Evolutionary conservation across 2,113 vertebrate species (phyloP).

Genomic region (Engystomops pustulosus): DNA sequence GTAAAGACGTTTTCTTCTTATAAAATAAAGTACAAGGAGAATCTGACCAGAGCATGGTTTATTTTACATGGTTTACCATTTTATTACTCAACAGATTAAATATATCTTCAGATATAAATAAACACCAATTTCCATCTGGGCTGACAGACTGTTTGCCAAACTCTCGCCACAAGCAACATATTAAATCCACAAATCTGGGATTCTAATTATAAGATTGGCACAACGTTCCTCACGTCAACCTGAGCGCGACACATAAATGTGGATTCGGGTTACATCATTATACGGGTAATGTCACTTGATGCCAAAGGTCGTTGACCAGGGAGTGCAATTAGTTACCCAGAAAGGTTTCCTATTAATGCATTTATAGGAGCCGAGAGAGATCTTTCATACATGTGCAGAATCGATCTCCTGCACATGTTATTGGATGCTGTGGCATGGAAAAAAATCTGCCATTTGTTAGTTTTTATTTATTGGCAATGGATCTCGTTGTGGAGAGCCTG

Average conservation of each 20-base stretch:
- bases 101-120: conserved; percentile 57
- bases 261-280: conserved; percentile 53
- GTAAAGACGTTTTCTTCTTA: background rate
- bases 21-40: background rate
- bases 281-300: conserved; percentile 26
- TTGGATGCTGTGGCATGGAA: conserved; percentile 42
- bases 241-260: conserved; percentile 34
- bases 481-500: conserved; percentile 22
- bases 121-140: conserved; percentile 55
- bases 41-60: conserved; percentile 17
- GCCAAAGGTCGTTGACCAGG: conserved; percentile 43
- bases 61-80: conserved; percentile 46
- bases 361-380: conserved; percentile 21
- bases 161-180: conserved; percentile 47
- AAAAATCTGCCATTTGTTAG: conserved; percentile 51
- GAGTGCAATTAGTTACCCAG: conserved; percentile 3
- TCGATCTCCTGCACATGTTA: conserved; percentile 35
- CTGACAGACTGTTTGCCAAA: conserved; percentile 51
- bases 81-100: conserved; percentile 53
- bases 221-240: conserved; percentile 27
- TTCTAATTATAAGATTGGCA: conserved; percentile 55
- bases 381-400: conserved; percentile 48
- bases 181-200: conserved; percentile 54
- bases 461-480: conserved; percentile 47
- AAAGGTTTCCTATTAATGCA: conserved; percentile 29